Percentiles rank a stretch among this genome's conserved stretches.
phyloP scores from a whole-genome alignment of 2,113 vertebrate species.

The Talpa occidentalis region DNA sequence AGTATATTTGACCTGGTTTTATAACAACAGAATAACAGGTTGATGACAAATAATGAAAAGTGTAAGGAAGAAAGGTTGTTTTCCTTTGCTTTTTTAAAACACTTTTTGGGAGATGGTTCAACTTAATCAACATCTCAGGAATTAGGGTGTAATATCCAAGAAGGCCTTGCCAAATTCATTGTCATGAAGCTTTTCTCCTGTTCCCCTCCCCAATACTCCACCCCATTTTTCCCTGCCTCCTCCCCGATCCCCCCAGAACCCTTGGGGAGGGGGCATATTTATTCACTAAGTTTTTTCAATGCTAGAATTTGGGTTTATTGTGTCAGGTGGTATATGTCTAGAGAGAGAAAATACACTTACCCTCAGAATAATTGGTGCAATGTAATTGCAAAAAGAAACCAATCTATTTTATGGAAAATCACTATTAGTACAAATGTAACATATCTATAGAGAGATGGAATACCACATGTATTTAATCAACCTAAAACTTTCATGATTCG shows the following conservation, averaged over 20 bases:
- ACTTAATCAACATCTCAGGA: conserved; percentile 40
- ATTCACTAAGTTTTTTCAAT: conserved; percentile 46
- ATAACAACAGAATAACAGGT: conserved; percentile 20
- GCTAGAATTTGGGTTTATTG: neutral
- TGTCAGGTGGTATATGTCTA: conserved; percentile 25
- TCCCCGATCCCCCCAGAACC: neutral
- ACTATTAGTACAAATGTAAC: conserved; percentile 5
- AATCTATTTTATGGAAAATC: neutral
- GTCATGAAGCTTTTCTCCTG: neutral
- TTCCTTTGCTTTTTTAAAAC: neutral
- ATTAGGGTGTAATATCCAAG: neutral
- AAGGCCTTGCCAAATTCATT: conserved; percentile 1
- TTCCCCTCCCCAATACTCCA: neutral
- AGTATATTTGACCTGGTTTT: conserved; percentile 13
- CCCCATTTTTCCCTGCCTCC: neutral
- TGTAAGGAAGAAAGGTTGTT: conserved; percentile 12
- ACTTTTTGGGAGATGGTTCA: conserved; percentile 8
- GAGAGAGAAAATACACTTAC: neutral
- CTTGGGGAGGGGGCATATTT: neutral
- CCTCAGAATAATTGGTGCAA: conserved; percentile 37
- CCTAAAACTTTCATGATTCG: conserved; percentile 11
- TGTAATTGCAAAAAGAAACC: neutral
- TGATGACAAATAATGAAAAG: conserved; percentile 37
- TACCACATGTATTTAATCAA: conserved; percentile 7
- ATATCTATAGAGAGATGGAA: conserved; percentile 22